Evolutionary conservation across 2,113 vertebrate species (phyloP).

Genomic region (Cephalopterus ornatus): DNA sequence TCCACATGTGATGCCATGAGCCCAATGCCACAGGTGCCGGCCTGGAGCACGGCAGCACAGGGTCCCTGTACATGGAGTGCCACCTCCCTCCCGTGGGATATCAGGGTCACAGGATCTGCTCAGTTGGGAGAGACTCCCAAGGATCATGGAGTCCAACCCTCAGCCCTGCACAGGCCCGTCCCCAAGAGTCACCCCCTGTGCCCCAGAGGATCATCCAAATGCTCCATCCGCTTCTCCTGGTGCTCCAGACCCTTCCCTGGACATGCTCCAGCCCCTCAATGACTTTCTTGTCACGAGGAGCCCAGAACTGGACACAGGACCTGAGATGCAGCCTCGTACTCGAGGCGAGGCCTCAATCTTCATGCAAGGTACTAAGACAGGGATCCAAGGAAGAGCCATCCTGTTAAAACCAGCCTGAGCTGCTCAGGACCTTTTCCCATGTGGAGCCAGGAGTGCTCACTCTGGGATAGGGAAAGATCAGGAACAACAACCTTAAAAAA

Average conservation of each 20-base stretch:
- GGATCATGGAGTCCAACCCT: neutral
- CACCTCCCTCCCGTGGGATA: neutral
- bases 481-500: neutral
- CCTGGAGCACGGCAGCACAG: accelerated
- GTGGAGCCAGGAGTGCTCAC: neutral
- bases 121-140: neutral
- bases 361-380: neutral
- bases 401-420: neutral
- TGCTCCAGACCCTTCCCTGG: neutral
- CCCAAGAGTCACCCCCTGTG: neutral
- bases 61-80: neutral
- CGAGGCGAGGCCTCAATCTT: neutral
- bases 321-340: neutral
- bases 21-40: neutral
- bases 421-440: neutral
- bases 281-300: neutral
- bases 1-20: accelerated
- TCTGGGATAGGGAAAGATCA: neutral
- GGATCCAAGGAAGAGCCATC: neutral
- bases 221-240: neutral
- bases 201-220: too few relatives aligned
- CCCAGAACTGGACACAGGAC: neutral
- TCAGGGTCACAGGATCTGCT: neutral
- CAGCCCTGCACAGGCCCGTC: neutral
- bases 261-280: accelerated